Percentiles rank a stretch among this genome's conserved stretches.
These are phyloP conservation scores for Phalacrocorax aristotelis DNA, from an alignment of 2,113 vertebrate species.

Conservation along the genomic window DNA sequence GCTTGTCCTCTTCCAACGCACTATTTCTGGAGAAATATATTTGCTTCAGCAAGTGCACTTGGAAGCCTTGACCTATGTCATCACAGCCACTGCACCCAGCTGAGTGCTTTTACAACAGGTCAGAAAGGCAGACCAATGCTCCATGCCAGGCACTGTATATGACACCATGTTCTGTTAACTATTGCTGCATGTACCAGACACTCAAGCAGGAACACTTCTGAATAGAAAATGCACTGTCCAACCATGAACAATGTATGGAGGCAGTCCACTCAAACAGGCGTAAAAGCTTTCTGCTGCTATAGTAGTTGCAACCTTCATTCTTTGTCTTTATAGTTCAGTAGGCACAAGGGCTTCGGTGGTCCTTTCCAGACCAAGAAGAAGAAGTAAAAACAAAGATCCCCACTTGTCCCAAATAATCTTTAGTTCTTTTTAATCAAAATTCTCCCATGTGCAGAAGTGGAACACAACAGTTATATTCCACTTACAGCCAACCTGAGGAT, in stretches of 20 bases:
- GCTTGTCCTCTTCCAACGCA: background rate
- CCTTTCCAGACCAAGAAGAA: background rate
- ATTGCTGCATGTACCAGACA: background rate
- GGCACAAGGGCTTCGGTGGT: background rate
- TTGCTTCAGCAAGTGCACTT: background rate
- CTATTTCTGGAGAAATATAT: background rate
- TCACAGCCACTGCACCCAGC: background rate
- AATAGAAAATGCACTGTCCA: background rate
- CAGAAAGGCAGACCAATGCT: background rate
- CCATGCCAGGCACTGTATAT: background rate
- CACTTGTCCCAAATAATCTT: background rate
- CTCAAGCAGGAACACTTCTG: background rate
- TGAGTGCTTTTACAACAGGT: background rate
- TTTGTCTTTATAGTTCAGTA: background rate
- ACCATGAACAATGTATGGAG: background rate
- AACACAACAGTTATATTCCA: background rate
- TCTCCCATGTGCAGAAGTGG: background rate
- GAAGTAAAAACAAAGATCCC: background rate
- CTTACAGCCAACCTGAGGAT: background rate
- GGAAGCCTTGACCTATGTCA: background rate
- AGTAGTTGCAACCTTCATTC: background rate
- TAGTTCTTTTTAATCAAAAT: background rate
- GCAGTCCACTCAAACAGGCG: background rate
- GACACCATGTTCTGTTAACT: background rate
- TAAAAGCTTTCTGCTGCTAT: background rate